A percentile compares a stretch with the other conserved stretches of the same genome.
Evolutionary conservation across 1,140 invertebrate species (phyloP).

Genomic region (Elymnias hypermnestra): DNA sequence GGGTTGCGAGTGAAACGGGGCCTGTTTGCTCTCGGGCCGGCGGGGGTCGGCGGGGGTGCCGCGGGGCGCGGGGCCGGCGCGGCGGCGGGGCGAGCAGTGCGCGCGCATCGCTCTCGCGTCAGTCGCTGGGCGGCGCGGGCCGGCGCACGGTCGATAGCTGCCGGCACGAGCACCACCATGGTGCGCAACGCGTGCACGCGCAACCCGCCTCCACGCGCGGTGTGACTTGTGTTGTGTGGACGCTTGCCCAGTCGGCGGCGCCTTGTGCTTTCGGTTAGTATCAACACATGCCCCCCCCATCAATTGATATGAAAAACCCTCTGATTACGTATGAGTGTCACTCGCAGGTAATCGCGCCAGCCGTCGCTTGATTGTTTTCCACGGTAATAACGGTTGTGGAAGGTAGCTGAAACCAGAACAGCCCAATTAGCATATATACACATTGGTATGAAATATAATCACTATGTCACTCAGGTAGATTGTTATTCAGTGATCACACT

Average conservation of each 20-base stretch:
- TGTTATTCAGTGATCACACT: too few species aligned
- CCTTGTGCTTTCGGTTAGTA: conserved; percentile 46
- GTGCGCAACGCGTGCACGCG: conserved; percentile 52
- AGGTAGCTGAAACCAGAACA: neutral
- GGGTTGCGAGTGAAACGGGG: too few species aligned
- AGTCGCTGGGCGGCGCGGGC: conserved; percentile 69
- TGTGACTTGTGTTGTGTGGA: conserved; percentile 44
- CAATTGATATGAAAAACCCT: conserved; percentile 8
- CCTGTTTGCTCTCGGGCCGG: too few species aligned
- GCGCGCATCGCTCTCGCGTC: conserved; percentile 64
- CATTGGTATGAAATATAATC: too few species aligned
- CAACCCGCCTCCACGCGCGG: conserved; percentile 40
- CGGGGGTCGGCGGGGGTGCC: too few species aligned
- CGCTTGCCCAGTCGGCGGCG: conserved; percentile 30
- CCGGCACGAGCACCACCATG: conserved; percentile 56
- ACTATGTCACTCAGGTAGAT: too few species aligned
- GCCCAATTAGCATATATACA: too few species aligned
- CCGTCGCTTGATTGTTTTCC: conserved; percentile 1
- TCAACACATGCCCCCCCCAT: conserved; percentile 8
- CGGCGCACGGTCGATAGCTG: conserved; percentile 67
- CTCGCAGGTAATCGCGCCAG: conserved; percentile 18
- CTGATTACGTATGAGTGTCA: conserved; percentile 19
- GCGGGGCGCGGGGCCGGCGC: conserved; percentile 24
- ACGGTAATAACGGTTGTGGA: neutral
- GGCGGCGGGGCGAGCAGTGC: conserved; percentile 30